phyloP scores from a whole-genome alignment of 2,888 invertebrate species.

The Pterostichus madidus region DNA sequence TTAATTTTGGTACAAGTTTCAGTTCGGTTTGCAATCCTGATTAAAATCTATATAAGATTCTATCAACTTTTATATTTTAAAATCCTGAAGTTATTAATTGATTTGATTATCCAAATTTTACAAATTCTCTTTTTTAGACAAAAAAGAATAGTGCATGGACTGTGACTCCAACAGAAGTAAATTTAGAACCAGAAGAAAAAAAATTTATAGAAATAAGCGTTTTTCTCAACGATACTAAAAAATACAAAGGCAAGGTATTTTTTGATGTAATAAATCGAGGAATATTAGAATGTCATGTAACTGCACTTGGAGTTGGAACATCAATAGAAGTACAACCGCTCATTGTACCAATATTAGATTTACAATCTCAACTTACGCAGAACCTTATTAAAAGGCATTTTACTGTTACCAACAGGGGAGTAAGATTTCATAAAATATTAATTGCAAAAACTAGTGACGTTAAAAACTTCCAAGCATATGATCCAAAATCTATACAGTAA shows the following conservation, averaged over 20 bases:
- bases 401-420: slow-evolving; percentile 80
- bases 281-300: slow-evolving; percentile 77
- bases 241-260: slow-evolving; percentile 73
- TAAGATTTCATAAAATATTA: slow-evolving; percentile 78
- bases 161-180: slow-evolving; percentile 71
- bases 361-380: slow-evolving; percentile 84
- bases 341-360: slow-evolving; percentile 79
- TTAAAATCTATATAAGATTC: no score
- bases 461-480: slow-evolving; percentile 70
- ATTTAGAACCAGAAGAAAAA: slow-evolving; percentile 73
- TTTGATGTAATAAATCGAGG: slow-evolving; percentile 75
- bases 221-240: slow-evolving; percentile 74
- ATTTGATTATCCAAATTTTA: no score
- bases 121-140: neutral
- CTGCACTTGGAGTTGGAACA: slow-evolving; percentile 83
- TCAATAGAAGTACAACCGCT: slow-evolving; percentile 83
- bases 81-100: no score
- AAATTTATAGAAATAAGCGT: slow-evolving; percentile 72
- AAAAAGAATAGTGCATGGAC: slow-evolving; percentile 50
- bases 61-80: no score
- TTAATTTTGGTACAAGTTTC: no score
- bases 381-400: slow-evolving; percentile 77
- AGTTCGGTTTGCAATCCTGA: no score
- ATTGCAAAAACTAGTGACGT: slow-evolving; percentile 76
- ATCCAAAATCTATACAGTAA: slow-evolving; percentile 32